Base-by-base conservation (phyloP, 2,888 invertebrate genomes). In the Pristionchus japonicus region DNA sequence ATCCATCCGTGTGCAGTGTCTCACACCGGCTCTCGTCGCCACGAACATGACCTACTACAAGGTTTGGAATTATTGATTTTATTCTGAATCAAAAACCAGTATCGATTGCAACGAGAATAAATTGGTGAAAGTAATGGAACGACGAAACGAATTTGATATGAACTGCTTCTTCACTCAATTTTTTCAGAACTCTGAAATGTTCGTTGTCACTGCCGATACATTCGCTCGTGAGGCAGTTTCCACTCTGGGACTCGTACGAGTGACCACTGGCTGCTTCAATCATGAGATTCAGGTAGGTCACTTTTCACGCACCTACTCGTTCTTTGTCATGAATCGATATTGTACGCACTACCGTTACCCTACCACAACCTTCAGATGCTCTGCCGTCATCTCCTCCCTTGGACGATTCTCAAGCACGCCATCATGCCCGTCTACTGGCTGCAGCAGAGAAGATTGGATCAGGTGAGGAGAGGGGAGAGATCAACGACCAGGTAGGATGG, bases 1-100 rank as follows among this genome's bases (percentile, higher is more conserved):
- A 23, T 92, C 92, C 11, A 93, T 94, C 84, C 89, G 88, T 37
- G 94, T 94, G 15, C 94, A 94, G 88, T 93, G 92, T 61, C 90
- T 94, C 74, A 93, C 92, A 15, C 94, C 94, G 27, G 93, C 93
- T 11, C 89, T 94, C 77, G 92, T 94, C 31, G 94, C 94, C 83
- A 94, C 94, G 7, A 94, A 94, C 84, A 94, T 94, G 94, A 93
- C 93, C n/a, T 93, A 93, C 87, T 94, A 94, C 86, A 91, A 91
- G 90, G 93, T 92, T 77, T 88, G 88, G 37, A 17, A 20, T 31
- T 43, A 43, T 40, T 27, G 31, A 11, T 34, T 23, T 23, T 34
- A 17, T 2, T 20, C 3, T 20, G 57, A 20, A 57, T 23, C 15
- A 52, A 52, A 23, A 23, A 52, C 20, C 3, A 52, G 52, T 23